Evolutionary conservation across 2,113 vertebrate genomes (phyloP).

Genomic region (Coptodon bakossiorum): DNA sequence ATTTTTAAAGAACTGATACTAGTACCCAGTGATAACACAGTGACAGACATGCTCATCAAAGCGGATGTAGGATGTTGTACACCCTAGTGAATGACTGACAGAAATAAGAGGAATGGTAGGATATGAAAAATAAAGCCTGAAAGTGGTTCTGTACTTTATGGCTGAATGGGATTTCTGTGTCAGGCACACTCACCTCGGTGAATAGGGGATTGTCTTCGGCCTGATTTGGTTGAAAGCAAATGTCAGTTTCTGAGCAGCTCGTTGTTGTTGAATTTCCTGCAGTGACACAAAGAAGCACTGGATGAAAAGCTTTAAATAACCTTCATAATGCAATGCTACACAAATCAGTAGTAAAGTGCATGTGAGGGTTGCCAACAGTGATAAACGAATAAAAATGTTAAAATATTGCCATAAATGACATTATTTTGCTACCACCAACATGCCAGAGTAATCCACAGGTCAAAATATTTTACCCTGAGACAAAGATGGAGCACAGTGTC

Average conservation of each 20-base stretch:
- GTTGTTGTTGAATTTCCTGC: constrained; percentile 97
- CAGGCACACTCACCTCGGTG: constrained; percentile 78
- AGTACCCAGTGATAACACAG: not conserved
- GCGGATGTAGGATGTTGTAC: not conserved
- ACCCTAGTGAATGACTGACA: not conserved
- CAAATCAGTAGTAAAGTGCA: not conserved
- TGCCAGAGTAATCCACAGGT: not conserved
- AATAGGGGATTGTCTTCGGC: constrained; percentile 96
- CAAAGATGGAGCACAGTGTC: constrained; percentile 97
- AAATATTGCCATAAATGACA: not conserved
- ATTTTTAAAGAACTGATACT: not conserved
- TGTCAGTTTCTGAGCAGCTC: constrained; percentile 96
- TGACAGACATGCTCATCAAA: not conserved
- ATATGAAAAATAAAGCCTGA: not conserved
- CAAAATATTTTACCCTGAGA: constrained; percentile 80
- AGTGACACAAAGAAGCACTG: not conserved
- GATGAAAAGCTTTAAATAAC: not conserved
- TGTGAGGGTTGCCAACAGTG: not conserved
- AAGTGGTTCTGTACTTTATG: not conserved
- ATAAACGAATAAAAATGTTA: not conserved
- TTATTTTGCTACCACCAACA: not conserved
- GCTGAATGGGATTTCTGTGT: not conserved
- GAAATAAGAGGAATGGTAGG: not conserved
- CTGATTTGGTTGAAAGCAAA: constrained; percentile 98
- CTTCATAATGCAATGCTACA: fast-evolving